A percentile compares a stretch with the other conserved stretches of the same genome.
Conservation (phyloP, 2,888 invertebrate species). For the Netelia fuscicornis region DNA sequence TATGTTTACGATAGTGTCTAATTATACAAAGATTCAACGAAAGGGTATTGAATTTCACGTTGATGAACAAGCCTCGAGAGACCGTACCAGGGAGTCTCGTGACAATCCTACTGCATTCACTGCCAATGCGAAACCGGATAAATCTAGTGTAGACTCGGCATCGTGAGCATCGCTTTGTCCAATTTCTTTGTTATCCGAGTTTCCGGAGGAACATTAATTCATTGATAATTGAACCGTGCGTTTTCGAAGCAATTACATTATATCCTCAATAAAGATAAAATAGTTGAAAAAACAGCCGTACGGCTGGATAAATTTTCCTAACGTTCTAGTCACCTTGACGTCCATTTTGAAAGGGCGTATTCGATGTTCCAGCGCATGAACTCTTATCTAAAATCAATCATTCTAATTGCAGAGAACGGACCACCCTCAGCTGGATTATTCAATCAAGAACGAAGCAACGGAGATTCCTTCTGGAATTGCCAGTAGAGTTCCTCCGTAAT, state of each 20-base stretch:
- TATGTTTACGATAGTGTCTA: conserved; percentile 56
- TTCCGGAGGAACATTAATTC: too few species aligned
- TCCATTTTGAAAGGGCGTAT: conserved; percentile 20
- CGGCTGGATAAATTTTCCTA: background rate
- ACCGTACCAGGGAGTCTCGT: background rate
- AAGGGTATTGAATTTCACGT: conserved; percentile 36
- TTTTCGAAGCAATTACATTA: too few species aligned
- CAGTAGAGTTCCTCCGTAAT: conserved; percentile 11
- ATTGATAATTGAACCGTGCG: too few species aligned
- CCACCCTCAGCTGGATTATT: conserved; percentile 36
- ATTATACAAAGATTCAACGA: conserved; percentile 57
- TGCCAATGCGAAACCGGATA: conserved; percentile 14
- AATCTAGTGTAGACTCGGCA: background rate
- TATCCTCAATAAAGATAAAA: background rate
- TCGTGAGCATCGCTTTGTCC: too few species aligned
- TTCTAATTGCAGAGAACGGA: conserved; percentile 24
- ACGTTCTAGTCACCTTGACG: background rate
- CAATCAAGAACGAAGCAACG: conserved; percentile 48
- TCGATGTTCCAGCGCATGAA: background rate
- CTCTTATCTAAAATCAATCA: conserved; percentile 40
- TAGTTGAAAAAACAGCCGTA: background rate
- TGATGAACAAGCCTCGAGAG: background rate
- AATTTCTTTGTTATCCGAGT: too few species aligned
- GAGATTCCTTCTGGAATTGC: conserved; percentile 65
- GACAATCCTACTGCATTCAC: conserved; percentile 6